Conservation (phyloP, 1,140 invertebrate genomes). For the Heliconius himera region DNA sequence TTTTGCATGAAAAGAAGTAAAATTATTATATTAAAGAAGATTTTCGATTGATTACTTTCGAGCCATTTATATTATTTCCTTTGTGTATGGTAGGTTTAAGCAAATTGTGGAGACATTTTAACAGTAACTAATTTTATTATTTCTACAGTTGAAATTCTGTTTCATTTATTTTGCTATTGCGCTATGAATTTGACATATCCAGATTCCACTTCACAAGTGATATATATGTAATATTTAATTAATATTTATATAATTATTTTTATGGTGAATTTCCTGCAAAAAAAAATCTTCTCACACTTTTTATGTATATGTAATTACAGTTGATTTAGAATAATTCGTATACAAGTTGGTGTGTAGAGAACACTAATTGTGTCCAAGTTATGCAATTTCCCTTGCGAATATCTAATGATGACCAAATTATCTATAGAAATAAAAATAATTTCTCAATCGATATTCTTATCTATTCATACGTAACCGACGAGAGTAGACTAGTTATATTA, state of each 20-base stretch:
- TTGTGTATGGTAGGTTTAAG: neutral
- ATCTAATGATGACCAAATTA: neutral
- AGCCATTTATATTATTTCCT: no score
- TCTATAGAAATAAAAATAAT: neutral
- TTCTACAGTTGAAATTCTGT: neutral
- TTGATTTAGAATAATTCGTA: neutral
- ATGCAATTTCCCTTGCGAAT: neutral
- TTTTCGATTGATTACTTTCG: no score
- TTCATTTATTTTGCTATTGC: neutral
- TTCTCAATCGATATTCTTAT: neutral
- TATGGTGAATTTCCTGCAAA: neutral
- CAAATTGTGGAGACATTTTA: neutral
- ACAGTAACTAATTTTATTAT: neutral
- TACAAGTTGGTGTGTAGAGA: neutral
- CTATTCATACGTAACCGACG: neutral
- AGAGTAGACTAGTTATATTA: neutral
- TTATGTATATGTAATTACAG: neutral
- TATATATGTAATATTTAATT: constrained; percentile 1
- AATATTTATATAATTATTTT: neutral
- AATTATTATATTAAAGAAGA: no score
- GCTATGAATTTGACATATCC: neutral
- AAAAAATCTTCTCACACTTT: neutral
- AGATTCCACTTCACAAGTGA: neutral
- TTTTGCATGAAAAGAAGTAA: no score
- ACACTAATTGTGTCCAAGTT: neutral